Evolutionary conservation across 2,113 vertebrate species (phyloP).

Genomic region (Tupaia tana): DNA sequence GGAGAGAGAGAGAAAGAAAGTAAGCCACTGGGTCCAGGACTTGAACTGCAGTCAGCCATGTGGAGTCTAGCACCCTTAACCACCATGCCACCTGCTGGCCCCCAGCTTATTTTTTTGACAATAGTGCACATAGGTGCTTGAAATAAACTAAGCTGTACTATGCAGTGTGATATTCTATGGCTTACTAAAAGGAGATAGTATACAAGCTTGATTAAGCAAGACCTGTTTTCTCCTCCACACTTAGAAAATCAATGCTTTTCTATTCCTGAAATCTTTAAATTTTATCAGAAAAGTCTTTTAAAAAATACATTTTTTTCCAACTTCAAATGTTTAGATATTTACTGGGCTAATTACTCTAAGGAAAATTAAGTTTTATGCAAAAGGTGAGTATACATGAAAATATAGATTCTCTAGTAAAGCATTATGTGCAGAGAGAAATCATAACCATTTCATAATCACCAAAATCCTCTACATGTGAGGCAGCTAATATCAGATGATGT

Average conservation of each 20-base stretch:
- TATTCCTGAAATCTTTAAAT: neutral
- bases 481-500: neutral
- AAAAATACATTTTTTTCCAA: neutral
- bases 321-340: neutral
- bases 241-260: neutral
- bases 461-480: neutral
- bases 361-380: slow-evolving; percentile 41
- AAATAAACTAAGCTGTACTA: slow-evolving; percentile 22
- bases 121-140: neutral
- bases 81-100: too few species aligned
- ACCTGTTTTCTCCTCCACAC: neutral
- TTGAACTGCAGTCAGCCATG: too few species aligned
- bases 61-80: too few species aligned
- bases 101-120: neutral
- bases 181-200: slow-evolving; percentile 8
- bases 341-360: neutral
- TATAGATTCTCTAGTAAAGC: neutral
- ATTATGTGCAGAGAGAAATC: neutral
- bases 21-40: too few species aligned
- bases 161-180: neutral
- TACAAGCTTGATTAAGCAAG: neutral
- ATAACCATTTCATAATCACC: neutral
- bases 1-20: too few species aligned
- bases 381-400: neutral
- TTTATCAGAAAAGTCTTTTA: neutral